A percentile compares a stretch with the other conserved stretches of the same genome.
Conservation (phyloP, 2,888 invertebrate genomes). For the Limnephilus auricula region DNA sequence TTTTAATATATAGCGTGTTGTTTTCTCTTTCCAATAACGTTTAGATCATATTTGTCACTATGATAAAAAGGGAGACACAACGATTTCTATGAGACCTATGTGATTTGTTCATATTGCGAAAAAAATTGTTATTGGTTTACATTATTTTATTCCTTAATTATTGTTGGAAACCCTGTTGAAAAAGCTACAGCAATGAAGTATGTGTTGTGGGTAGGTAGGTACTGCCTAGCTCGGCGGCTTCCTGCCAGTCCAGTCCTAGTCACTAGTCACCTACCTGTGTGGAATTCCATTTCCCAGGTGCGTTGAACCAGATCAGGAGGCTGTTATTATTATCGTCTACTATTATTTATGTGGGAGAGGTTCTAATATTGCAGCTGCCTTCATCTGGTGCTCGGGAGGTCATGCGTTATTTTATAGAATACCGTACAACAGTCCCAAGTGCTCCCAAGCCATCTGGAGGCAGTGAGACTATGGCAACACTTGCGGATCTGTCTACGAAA, state of each 20-base stretch:
- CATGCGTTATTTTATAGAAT: neutral
- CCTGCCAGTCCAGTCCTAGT: neutral
- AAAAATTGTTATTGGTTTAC: too few species aligned
- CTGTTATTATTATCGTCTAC: neutral
- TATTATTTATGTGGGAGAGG: neutral
- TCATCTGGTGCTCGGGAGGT: neutral
- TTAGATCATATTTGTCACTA: too few species aligned
- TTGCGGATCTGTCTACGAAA: too few species aligned
- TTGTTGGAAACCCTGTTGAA: neutral
- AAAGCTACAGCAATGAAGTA: neutral
- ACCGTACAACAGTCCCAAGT: too few species aligned
- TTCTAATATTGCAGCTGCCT: neutral
- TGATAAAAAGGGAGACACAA: too few species aligned
- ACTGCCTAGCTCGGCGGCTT: neutral
- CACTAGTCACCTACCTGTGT: neutral
- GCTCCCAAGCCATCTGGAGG: too few species aligned
- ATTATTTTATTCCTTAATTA: neutral
- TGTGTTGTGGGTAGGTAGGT: neutral
- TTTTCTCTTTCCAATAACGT: too few species aligned
- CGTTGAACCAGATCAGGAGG: neutral
- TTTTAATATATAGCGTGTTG: too few species aligned
- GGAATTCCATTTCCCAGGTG: neutral
- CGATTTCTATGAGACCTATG: too few species aligned
- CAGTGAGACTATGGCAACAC: too few species aligned
- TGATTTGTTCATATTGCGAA: too few species aligned